Percentiles rank a stretch among this genome's conserved stretches.
Evolutionary conservation across 2,113 vertebrate species (phyloP).

Genomic region (Tragelaphus strepsiceros): DNA sequence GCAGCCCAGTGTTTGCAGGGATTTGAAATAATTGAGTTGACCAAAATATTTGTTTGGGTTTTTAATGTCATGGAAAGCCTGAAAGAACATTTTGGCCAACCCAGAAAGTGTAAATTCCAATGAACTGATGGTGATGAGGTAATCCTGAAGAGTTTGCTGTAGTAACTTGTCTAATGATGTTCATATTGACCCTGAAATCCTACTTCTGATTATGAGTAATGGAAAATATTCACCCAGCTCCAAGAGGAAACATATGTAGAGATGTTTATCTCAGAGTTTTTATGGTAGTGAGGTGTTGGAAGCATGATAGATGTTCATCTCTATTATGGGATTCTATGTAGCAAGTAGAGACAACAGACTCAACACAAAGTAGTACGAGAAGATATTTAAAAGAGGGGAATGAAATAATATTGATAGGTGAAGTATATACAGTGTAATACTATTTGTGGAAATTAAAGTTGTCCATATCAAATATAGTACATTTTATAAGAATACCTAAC

Average conservation of each 20-base stretch:
- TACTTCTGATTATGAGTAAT: not conserved
- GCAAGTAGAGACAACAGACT: not conserved
- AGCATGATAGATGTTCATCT: not conserved
- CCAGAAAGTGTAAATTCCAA: not conserved
- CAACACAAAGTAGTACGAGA: rapidly evolving
- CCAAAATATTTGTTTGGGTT: too few relatives aligned
- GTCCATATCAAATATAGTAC: not conserved
- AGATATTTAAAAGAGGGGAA: not conserved
- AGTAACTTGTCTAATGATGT: not conserved
- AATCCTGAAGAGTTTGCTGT: not conserved
- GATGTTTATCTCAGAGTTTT: not conserved
- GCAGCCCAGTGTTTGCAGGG: not conserved
- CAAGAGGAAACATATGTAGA: not conserved
- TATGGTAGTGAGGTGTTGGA: not conserved
- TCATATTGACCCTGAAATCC: not conserved
- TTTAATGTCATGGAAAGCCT: too few relatives aligned
- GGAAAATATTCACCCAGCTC: not conserved
- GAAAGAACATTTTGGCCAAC: too few relatives aligned
- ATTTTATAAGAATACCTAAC: not conserved
- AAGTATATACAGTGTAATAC: not conserved
- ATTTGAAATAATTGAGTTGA: too few relatives aligned
- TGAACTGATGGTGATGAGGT: not conserved
- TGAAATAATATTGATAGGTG: not conserved
- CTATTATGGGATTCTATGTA: not conserved
- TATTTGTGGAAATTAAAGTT: not conserved